Base-by-base conservation (phyloP, 2,113 vertebrate genomes). In the Calonectris borealis region DNA sequence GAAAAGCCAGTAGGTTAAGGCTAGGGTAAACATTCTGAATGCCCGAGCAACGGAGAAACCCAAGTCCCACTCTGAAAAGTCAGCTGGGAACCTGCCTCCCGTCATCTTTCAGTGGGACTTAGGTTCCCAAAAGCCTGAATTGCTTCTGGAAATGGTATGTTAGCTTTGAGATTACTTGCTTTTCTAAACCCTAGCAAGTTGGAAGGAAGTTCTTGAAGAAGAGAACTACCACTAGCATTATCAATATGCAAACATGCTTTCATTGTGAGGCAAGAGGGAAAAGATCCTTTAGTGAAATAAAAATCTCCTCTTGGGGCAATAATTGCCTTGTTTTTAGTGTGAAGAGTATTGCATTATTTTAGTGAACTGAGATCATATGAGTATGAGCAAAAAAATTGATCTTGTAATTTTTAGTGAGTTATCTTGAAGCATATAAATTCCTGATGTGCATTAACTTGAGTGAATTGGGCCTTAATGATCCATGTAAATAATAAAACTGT, bases 401-500 rank as follows among this genome's bases (percentile, higher is more conserved):
- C 69, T 57, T 88, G 44, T 71, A 58, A 79, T 87, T 94, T 90
- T 93, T 94, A 85, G 69, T 48, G 88, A 76, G 91, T 86, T 95
- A 92, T 49, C 78, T 97, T 93, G 79, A 95, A 94, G 88, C 82
- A 84, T 91, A 90, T 88, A 84, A 94, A 95, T 95, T 96, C 93
- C 95, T 90, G 68, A 83, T 85, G 95, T 97, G 92, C 96, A 93
- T 97, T 95, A 97, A 97, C 96, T 98, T 96, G 90, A 95, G 93
- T 82, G 93, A 97, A 96, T 83, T 94, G 75, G 98, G 98, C 98
- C 98, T 98, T 98, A 98, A 98, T 95, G 96, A 96, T 95, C 82
- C 69, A 42, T 98, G 95, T 97, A 96, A 91, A 95, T 97, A 97
- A 87, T 36, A 92, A 96, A 95, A 82, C 75, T 96, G 61, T 97